These are phyloP conservation scores for Aurelia aurita complex sp. Pacific DNA, from an alignment of 30 jellyfish, hydroid and myxozoan species.

Conservation along the genomic window DNA sequence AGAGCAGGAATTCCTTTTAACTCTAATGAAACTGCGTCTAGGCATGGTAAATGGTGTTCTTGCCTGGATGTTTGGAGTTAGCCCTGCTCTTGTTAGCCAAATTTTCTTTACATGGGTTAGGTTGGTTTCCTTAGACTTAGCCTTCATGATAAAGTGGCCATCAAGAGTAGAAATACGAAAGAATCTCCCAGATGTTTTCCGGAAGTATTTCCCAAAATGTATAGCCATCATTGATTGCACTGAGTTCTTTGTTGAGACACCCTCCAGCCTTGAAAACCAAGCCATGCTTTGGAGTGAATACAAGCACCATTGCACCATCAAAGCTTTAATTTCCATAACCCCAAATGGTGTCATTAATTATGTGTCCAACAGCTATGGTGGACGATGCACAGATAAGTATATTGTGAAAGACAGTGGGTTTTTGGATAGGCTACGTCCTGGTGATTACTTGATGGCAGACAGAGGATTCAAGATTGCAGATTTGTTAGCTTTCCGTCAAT, in stretches of 20 bases:
- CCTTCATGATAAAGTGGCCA: conserved; percentile 20
- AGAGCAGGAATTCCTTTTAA: no score
- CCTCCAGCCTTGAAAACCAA: conserved; percentile 3
- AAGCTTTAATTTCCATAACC: conserved; percentile 4
- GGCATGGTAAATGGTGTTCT: background rate
- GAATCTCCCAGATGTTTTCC: conserved; percentile 20
- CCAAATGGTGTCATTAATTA: conserved; percentile 15
- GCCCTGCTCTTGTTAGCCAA: no score
- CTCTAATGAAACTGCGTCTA: background rate
- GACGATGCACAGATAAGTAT: conserved; percentile 23
- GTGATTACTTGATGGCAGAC: conserved; percentile 26
- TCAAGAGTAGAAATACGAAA: background rate
- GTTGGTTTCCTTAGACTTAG: background rate
- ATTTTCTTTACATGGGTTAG: background rate
- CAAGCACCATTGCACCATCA: background rate
- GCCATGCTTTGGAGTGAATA: conserved; percentile 4
- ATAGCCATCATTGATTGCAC: conserved; percentile 36
- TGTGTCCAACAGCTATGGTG: conserved; percentile 21
- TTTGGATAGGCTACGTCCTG: conserved; percentile 6
- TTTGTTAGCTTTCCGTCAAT: background rate
- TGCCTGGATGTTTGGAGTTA: no score
- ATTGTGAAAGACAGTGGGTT: conserved; percentile 14
- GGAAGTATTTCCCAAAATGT: conserved; percentile 3
- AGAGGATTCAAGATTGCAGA: conserved; percentile 18
- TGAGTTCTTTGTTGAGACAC: conserved; percentile 25